Conservation (phyloP, 2,113 vertebrate genomes). For the Ceyx cyanopectus region DNA sequence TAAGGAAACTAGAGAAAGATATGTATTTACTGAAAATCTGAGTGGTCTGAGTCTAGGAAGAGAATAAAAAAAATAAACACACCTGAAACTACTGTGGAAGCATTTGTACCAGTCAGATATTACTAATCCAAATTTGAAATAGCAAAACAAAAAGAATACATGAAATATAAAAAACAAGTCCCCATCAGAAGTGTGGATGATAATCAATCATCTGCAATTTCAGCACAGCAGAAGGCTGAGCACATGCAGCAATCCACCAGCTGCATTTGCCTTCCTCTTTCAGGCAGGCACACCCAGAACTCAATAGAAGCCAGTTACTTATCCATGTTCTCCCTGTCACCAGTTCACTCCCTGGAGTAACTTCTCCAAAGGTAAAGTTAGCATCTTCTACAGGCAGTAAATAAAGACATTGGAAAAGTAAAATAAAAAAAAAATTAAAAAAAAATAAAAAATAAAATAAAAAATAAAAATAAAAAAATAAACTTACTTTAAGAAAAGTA, state of each 20-base stretch:
- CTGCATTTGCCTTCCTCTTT: neutral
- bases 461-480: no score
- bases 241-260: neutral
- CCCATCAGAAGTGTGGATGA: neutral
- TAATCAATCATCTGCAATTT: neutral
- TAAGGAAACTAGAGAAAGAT: neutral
- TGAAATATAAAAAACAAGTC: neutral
- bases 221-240: neutral
- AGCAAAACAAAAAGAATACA: neutral
- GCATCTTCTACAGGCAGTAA: neutral
- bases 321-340: neutral
- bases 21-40: neutral
- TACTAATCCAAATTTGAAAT: neutral
- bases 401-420: neutral
- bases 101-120: neutral
- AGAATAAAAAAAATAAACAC: neutral
- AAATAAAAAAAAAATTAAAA: no score
- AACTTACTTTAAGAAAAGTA: neutral
- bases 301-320: accelerated
- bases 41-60: neutral
- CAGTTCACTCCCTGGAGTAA: neutral
- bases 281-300: neutral
- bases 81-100: neutral
- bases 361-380: neutral
- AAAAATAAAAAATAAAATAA: no score